These are phyloP conservation scores for Zootoca vivipara DNA, from an alignment of 2,113 vertebrate species.

Conservation along the genomic window DNA sequence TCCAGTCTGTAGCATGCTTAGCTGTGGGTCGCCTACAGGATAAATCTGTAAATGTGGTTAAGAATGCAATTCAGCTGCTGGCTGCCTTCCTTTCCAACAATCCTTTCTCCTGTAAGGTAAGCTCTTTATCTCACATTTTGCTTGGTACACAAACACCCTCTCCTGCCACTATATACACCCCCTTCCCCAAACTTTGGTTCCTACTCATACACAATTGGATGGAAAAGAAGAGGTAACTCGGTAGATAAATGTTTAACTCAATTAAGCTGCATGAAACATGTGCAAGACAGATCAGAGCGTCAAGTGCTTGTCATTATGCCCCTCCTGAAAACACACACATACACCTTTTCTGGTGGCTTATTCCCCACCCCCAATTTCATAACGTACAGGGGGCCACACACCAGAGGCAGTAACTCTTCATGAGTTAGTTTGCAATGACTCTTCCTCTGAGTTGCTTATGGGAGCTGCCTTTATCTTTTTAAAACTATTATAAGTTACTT, in stretches of 20 bases:
- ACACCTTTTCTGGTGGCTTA: background rate
- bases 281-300: background rate
- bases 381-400: background rate
- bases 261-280: background rate
- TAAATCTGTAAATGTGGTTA: constrained; percentile 90
- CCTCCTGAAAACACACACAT: background rate
- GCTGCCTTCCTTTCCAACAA: constrained; percentile 94
- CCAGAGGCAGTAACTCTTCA: background rate
- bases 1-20: constrained; percentile 87
- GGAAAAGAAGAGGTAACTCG: background rate
- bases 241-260: background rate
- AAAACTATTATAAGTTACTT: background rate
- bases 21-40: constrained; percentile 91
- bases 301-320: background rate
- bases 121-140: background rate
- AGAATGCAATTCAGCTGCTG: constrained; percentile 94
- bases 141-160: background rate
- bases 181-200: background rate
- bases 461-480: background rate
- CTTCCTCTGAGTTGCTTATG: background rate
- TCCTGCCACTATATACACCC: no score
- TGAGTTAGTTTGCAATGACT: no score
- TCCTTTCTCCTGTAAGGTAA: constrained; percentile 96
- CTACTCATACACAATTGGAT: no score
- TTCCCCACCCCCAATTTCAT: background rate